These are phyloP conservation scores for Acleris emargana DNA, from an alignment of 2,888 invertebrate species.

Conservation along the genomic window DNA sequence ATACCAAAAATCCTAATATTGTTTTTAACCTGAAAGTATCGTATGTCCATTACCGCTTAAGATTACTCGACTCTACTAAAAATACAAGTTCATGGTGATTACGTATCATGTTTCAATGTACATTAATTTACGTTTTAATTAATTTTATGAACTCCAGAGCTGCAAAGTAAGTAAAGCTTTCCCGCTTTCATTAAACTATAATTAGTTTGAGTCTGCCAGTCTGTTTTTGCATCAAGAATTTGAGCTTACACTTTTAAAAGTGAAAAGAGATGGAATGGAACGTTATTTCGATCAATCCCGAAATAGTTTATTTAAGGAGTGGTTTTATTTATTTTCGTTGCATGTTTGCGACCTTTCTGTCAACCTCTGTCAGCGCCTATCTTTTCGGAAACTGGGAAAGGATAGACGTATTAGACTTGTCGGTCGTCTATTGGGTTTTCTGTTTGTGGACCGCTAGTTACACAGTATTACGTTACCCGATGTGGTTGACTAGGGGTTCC, in stretches of 20 bases:
- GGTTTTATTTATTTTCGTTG: neutral
- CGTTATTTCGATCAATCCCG: neutral
- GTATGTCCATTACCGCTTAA: neutral
- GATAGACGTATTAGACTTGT: neutral
- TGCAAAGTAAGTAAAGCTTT: neutral
- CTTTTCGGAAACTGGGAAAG: neutral
- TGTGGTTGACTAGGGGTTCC: neutral
- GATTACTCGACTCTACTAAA: neutral
- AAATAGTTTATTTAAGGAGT: neutral
- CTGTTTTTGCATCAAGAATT: neutral
- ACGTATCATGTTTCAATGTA: conserved; percentile 16
- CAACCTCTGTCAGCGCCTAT: neutral
- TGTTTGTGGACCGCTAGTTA: neutral
- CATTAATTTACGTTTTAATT: conserved; percentile 15
- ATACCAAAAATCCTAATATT: neutral
- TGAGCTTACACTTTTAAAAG: neutral
- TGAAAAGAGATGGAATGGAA: no score
- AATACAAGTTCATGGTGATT: conserved; percentile 19
- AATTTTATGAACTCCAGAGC: neutral
- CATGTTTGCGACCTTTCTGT: conserved; percentile 3
- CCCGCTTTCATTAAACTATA: neutral
- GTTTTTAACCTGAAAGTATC: neutral
- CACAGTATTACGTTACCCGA: neutral
- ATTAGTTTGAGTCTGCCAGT: neutral
- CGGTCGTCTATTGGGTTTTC: neutral